Percentiles rank a stretch among this genome's conserved stretches.
Evolutionary conservation across 2,113 vertebrate genomes (phyloP).

Genomic region (Myodes glareolus): DNA sequence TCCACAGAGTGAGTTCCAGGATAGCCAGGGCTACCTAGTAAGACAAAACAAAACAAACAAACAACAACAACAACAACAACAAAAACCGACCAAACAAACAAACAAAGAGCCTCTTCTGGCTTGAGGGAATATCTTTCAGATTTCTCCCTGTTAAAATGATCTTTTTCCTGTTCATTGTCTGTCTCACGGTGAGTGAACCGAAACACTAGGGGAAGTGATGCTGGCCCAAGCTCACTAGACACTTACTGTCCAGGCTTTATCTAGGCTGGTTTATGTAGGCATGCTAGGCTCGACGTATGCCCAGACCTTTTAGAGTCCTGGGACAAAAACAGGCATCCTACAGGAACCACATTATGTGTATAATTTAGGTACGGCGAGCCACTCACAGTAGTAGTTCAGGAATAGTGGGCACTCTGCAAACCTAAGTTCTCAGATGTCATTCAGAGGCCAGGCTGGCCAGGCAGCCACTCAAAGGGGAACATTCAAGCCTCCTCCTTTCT

Average conservation of each 20-base stretch:
- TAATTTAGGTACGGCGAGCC: not conserved
- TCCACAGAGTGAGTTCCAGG: not conserved
- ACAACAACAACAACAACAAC: not conserved
- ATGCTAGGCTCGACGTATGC: not conserved
- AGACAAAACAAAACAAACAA: not conserved
- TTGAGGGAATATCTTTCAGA: not conserved
- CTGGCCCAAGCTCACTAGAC: not conserved
- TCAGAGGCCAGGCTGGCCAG: not conserved
- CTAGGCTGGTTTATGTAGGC: not conserved
- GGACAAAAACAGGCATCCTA: not conserved
- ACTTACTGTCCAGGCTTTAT: not conserved
- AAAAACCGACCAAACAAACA: not conserved
- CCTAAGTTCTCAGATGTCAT: not conserved
- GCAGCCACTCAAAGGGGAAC: not conserved
- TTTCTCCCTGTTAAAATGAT: not conserved
- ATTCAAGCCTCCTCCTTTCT: not conserved
- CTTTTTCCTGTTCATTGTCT: not conserved
- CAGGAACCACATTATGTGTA: not conserved
- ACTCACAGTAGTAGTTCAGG: not conserved
- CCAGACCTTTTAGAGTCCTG: not conserved
- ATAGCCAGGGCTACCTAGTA: not conserved
- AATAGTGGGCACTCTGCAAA: not conserved
- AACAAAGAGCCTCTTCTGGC: not conserved
- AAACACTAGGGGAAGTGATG: not conserved
- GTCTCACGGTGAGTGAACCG: not conserved